Evolutionary conservation across 1,140 invertebrate species (phyloP).

Genomic region (Teleopsis dalmanni): DNA sequence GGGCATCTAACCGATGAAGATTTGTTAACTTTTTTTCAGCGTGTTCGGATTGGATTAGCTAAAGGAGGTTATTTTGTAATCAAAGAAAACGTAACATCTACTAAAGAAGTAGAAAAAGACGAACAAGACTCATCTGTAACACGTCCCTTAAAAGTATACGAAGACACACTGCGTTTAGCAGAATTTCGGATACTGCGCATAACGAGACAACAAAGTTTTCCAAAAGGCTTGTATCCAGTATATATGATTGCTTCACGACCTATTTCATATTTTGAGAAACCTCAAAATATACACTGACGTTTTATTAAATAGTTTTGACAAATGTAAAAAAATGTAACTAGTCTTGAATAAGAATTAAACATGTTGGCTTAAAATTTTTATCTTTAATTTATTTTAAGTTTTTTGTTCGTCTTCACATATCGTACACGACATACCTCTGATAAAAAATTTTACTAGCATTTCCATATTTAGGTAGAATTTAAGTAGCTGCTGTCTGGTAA

Average conservation of each 20-base stretch:
- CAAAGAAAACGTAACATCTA: constrained; percentile 89
- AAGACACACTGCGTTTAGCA: constrained; percentile 63
- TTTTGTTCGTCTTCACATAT: too few relatives aligned
- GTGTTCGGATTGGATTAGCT: constrained; percentile 62
- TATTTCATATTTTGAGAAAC: too few relatives aligned
- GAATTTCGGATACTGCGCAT: constrained; percentile 70
- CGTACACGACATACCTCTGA: too few relatives aligned
- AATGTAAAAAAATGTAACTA: too few relatives aligned
- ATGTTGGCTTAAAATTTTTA: too few relatives aligned
- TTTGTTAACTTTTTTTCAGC: constrained; percentile 74
- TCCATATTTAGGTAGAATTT: too few relatives aligned
- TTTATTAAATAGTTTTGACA: too few relatives aligned
- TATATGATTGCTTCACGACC: constrained; percentile 84
- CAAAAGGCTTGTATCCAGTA: constrained; percentile 85
- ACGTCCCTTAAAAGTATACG: constrained; percentile 57
- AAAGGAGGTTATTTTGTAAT: constrained; percentile 77
- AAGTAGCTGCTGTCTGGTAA: too few relatives aligned
- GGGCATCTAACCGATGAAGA: constrained; percentile 86
- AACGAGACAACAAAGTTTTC: constrained; percentile 82
- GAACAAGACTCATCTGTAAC: constrained; percentile 85
- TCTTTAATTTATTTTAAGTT: too few relatives aligned
- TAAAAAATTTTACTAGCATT: too few relatives aligned
- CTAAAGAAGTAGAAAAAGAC: constrained; percentile 68
- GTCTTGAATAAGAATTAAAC: too few relatives aligned
- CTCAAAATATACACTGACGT: too few relatives aligned